These are phyloP conservation scores for Apoda limacodes DNA, from an alignment of 2,888 invertebrate genomes.

Conservation along the genomic window DNA sequence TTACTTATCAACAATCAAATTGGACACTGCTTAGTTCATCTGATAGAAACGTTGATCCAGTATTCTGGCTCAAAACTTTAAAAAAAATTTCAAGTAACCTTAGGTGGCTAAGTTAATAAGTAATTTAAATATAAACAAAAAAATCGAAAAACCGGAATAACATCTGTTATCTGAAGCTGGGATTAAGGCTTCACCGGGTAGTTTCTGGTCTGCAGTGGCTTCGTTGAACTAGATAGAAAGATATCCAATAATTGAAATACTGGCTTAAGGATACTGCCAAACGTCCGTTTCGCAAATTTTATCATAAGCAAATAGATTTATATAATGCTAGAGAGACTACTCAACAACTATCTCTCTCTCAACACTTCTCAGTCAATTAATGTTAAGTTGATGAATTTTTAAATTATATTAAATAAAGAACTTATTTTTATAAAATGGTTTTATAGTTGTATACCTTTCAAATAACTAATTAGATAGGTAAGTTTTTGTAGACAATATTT, in stretches of 20 bases:
- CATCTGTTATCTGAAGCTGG: conserved; percentile 7
- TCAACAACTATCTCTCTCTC: too few relatives aligned
- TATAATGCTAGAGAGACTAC: too few relatives aligned
- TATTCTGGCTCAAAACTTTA: conserved; percentile 9
- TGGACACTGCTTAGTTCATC: conserved; percentile 10
- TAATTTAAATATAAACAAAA: conserved; percentile 13
- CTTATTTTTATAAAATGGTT: too few relatives aligned
- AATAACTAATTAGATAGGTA: too few relatives aligned
- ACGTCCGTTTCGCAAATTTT: conserved; percentile 10
- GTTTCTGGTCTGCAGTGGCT: conserved; percentile 13
- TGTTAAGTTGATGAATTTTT: too few relatives aligned
- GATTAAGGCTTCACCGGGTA: conserved; percentile 12
- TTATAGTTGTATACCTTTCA: too few relatives aligned
- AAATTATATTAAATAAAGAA: too few relatives aligned
- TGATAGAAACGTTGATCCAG: conserved; percentile 10
- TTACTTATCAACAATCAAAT: conserved; percentile 11
- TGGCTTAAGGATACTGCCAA: conserved; percentile 13
- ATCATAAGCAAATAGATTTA: background rate
- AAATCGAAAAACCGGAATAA: conserved; percentile 11
- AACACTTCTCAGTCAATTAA: too few relatives aligned
- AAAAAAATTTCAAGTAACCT: conserved; percentile 1
- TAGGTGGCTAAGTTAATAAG: conserved; percentile 3
- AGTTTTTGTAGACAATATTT: too few relatives aligned
- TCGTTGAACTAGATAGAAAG: conserved; percentile 14
- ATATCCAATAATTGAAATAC: conserved; percentile 13